A percentile compares a stretch with the other conserved stretches of the same genome.
Evolutionary conservation across 64 coral and sea anemone genomes (phyloP).

Genomic region (Porites australiensis): DNA sequence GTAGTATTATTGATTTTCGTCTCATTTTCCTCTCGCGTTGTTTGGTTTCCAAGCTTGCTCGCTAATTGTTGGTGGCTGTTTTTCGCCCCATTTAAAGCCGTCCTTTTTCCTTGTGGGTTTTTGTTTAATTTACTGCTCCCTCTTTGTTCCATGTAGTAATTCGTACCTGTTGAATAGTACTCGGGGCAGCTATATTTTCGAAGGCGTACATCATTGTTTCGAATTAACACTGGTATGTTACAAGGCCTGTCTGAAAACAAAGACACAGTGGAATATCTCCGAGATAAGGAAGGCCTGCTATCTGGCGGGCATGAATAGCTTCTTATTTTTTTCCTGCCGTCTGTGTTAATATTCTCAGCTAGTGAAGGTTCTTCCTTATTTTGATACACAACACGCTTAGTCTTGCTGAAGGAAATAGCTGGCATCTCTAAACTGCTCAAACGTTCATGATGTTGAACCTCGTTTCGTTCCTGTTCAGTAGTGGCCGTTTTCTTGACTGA

Average conservation of each 20-base stretch:
- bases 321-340: neutral
- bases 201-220: conserved; percentile 52
- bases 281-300: neutral
- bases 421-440: neutral
- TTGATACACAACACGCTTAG: neutral
- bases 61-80: neutral
- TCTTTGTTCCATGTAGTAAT: neutral
- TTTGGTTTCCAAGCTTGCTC: neutral
- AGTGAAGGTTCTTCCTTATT: neutral
- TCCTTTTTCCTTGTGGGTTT: neutral
- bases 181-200: conserved; percentile 61
- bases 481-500: neutral
- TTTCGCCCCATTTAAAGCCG: neutral
- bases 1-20: neutral
- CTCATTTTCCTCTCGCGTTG: neutral
- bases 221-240: conserved; percentile 38
- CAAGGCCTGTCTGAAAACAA: conserved; percentile 5
- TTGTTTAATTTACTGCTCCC: neutral
- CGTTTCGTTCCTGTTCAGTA: neutral
- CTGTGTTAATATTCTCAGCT: neutral
- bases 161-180: neutral
- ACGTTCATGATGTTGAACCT: neutral
- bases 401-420: neutral
- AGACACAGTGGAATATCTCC: conserved; percentile 1
- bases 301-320: neutral